A percentile compares a stretch with the other conserved stretches of the same genome.
phyloP scores from a whole-genome alignment of 2,888 invertebrate species.

The Timema cristinae region DNA sequence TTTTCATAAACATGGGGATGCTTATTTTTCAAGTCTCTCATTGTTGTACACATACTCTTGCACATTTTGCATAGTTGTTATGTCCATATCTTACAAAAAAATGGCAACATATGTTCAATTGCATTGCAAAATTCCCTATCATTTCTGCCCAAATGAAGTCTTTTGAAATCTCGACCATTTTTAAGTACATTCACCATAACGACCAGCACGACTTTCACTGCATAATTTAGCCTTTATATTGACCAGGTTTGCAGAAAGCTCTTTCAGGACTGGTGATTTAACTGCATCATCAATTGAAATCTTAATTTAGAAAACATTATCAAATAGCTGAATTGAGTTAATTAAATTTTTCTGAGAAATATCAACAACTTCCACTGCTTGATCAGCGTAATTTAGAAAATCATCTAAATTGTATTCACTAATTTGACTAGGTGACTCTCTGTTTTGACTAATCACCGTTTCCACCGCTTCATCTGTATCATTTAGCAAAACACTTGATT shows the following conservation, averaged over 20 bases:
- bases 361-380: not conserved
- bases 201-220: not conserved
- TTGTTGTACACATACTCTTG: not conserved
- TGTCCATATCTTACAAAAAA: not conserved
- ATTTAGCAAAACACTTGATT: no score
- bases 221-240: not conserved
- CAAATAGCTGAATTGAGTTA: not conserved
- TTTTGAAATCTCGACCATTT: not conserved
- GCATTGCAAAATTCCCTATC: constrained; percentile 5
- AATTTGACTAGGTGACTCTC: no score
- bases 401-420: not conserved
- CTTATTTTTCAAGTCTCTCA: not conserved
- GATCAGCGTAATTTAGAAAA: not conserved
- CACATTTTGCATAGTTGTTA: constrained; percentile 8
- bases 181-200: not conserved
- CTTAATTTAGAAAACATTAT: not conserved
- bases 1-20: not conserved
- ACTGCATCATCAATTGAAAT: not conserved
- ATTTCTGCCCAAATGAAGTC: not conserved
- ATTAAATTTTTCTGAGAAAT: not conserved
- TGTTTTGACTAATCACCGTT: no score
- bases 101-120: constrained; percentile 2
- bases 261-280: not conserved
- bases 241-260: not conserved
- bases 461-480: no score